These are phyloP conservation scores for Eupithecia subumbrata DNA, from an alignment of 2,888 invertebrate genomes.

Conservation along the genomic window DNA sequence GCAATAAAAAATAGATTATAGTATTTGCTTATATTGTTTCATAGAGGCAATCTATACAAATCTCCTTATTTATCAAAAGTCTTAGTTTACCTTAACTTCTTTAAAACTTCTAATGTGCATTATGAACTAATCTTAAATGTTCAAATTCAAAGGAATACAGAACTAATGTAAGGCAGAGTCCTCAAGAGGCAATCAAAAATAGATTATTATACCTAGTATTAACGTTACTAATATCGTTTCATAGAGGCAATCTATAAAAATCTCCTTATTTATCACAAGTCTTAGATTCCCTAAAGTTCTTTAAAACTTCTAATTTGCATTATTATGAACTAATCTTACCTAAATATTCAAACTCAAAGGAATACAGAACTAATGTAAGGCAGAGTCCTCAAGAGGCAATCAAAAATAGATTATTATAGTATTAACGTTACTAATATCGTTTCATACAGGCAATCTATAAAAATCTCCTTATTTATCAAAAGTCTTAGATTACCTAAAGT, in stretches of 20 bases:
- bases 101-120: no score
- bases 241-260: not conserved
- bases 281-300: no score
- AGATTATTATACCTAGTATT: slow-evolving; percentile 29
- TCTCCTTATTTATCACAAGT: no score
- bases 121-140: no score
- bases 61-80: no score
- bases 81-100: no score
- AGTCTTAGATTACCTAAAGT: no score
- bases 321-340: no score
- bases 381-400: slow-evolving; percentile 28
- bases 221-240: not conserved
- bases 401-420: slow-evolving; percentile 37
- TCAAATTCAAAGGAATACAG: not conserved
- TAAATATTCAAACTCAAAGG: no score
- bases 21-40: not conserved
- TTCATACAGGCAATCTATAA: not conserved
- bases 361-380: not conserved
- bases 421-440: not conserved
- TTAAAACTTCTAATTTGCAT: no score
- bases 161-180: not conserved
- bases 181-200: slow-evolving; percentile 36
- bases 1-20: no score
- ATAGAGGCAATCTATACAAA: not conserved
- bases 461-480: no score